Evolutionary conservation across 1,140 invertebrate species (phyloP), one percentile per base, ranked within the genome.

Genomic region (Helicoverpa zea): DNA sequence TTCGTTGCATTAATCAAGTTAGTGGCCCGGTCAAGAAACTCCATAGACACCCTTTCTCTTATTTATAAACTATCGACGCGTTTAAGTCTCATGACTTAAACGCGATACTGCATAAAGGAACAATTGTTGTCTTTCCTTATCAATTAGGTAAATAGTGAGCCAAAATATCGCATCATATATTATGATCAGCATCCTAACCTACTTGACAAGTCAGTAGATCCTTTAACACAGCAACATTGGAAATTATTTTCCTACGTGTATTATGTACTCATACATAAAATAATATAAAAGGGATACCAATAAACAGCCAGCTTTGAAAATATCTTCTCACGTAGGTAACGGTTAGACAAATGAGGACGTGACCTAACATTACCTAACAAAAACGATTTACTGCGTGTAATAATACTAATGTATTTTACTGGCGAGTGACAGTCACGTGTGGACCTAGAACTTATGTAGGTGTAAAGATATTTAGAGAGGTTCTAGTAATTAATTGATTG

Each of bases 351-450:
- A 64, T 64, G 61, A 64, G 30, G n/a, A 43, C 61, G 30, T n/a
- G 14, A 43, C 14, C n/a, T 43, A 43, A 64, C 7, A 30, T 35
- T n/a, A 35, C 61, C 61, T 64, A 64, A 64, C 61, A 64, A 64
- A 64, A 64, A 64, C 61, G 43, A 30, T 43, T 47, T 64, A 64
- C 61, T 64, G 61, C 30, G 61, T 63, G 61, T 63, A 35, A 63
- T 63, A 47, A 30, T 14, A 30, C 16, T 64, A 64, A 64, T 64
- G 43, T 64, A 64, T 64, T 64, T 43, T 64, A 64, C 30, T 16
- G 23, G 11, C 30, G 10, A 35, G 43, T n/a, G 61, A 43, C 35
- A n/a, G 61, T 64, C 61, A 64, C 61, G 61, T 64, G 14, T 16
- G 16, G 14, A 16, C 35, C 61, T 43, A 64, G 61, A 30, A n/a